phyloP scores from a whole-genome alignment of 2,113 vertebrate species.

The Hyaena hyaena region DNA sequence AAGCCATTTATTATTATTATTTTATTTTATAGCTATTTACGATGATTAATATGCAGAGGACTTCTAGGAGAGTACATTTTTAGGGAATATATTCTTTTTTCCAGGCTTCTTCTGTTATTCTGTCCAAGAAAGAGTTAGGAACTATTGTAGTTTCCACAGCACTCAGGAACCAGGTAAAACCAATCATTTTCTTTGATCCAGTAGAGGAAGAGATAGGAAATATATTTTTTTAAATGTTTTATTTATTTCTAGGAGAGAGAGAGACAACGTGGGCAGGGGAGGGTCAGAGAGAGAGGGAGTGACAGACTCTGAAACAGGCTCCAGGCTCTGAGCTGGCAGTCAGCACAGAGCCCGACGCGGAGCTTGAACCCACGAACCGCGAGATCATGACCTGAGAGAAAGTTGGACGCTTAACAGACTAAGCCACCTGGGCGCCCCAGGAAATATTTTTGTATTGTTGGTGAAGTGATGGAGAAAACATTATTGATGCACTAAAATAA shows the following conservation, averaged over 20 bases:
- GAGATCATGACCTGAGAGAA: too few relatives aligned
- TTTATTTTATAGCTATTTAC: background rate
- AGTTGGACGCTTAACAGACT: too few relatives aligned
- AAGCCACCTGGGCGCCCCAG: background rate
- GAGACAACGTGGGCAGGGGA: too few relatives aligned
- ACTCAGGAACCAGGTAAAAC: background rate
- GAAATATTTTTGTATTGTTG: background rate
- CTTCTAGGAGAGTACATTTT: background rate
- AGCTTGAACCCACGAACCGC: too few relatives aligned
- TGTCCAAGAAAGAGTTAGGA: background rate
- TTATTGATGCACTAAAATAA: background rate
- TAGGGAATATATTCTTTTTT: background rate
- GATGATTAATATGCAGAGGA: background rate
- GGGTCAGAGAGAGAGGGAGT: too few relatives aligned
- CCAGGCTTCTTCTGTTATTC: background rate
- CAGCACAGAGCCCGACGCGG: too few relatives aligned
- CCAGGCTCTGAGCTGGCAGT: too few relatives aligned
- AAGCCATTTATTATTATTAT: background rate
- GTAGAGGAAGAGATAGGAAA: background rate
- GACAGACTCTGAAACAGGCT: too few relatives aligned
- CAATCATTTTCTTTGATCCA: background rate
- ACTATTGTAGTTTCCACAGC: accelerated
- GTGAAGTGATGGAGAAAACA: background rate
- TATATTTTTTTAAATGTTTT: background rate
- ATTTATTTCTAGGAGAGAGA: too few relatives aligned